These are phyloP conservation scores for Tricholaema leucomelas DNA, from an alignment of 2,113 vertebrate species.

Conservation along the genomic window DNA sequence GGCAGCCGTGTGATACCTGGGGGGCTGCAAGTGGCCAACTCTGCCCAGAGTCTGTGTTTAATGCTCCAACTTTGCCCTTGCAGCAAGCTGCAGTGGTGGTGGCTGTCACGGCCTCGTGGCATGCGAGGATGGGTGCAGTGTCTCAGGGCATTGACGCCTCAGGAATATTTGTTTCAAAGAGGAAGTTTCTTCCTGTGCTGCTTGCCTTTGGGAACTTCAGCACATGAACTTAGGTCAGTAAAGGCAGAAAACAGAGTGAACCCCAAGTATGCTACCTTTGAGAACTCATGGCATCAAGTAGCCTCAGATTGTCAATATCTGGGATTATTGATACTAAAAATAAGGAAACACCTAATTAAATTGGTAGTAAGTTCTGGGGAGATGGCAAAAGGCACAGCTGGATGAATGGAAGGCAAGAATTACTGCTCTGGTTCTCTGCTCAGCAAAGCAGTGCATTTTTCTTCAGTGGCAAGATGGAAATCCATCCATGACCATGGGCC, in stretches of 20 bases:
- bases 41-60: not conserved
- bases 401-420: not conserved
- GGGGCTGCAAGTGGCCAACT: too few relatives aligned
- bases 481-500: too few relatives aligned
- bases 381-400: not conserved
- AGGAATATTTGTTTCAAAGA: not conserved
- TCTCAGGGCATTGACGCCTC: not conserved
- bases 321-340: not conserved
- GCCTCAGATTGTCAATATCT: not conserved
- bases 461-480: not conserved
- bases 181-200: not conserved
- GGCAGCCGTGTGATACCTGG: not conserved
- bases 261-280: not conserved
- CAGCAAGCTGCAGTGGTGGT: not conserved
- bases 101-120: not conserved
- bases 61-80: not conserved
- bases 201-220: not conserved
- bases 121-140: not conserved
- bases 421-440: not conserved
- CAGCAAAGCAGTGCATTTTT: not conserved
- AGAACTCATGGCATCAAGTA: not conserved
- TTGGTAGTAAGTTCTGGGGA: not conserved
- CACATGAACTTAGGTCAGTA: not conserved
- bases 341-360: not conserved
- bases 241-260: not conserved